Base-by-base conservation (phyloP, 2,888 invertebrate genomes). In the Parthenolecanium corni region DNA sequence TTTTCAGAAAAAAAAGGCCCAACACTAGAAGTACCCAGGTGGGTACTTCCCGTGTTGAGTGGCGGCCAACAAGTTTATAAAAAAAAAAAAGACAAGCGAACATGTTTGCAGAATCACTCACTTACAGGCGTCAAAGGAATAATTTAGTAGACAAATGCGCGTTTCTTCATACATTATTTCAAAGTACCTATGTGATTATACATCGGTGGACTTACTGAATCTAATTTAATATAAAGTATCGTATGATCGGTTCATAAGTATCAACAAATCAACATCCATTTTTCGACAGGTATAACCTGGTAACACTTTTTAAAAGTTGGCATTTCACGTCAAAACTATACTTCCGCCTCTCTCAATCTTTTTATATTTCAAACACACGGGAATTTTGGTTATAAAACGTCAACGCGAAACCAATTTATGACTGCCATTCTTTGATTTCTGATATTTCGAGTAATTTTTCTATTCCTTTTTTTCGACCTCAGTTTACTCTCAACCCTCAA, bases 171-270 rank as follows among this genome's bases (percentile, higher is more conserved):
- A n/a, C n/a, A n/a, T n/a, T n/a, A n/a, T n/a, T n/a, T n/a, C n/a
- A n/a, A n/a, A n/a, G n/a, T n/a, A n/a, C n/a, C n/a, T n/a, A n/a
- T n/a, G n/a, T n/a, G n/a, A n/a, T 53, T 53, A 38, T 38, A 53
- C 53, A 21, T 53, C 38, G 53, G 53, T 38, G 40, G n/a, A 53
- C 21, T n/a, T 6, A 44, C n/a, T 14, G 46, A 44, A 44, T 44
- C 44, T 57, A 57, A 57, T 57, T 57, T 57, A 57, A 44, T 57
- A 46, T 25, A 57, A 44, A 57, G 44, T 57, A 42, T 46, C 57
- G 57, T 57, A 46, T 57, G 57, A 57, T 57, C 44, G 57, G 57
- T 57, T 57, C 42, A 57, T 57, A 57, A 57, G 57, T 57, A 57
- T 57, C 44, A 57, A 9, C 31, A n/a, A n/a, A n/a, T n/a, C n/a